A percentile compares a stretch with the other conserved stretches of the same genome.
phyloP scores from a whole-genome alignment of 1,140 invertebrate genomes.

The Cephus cinctus region DNA sequence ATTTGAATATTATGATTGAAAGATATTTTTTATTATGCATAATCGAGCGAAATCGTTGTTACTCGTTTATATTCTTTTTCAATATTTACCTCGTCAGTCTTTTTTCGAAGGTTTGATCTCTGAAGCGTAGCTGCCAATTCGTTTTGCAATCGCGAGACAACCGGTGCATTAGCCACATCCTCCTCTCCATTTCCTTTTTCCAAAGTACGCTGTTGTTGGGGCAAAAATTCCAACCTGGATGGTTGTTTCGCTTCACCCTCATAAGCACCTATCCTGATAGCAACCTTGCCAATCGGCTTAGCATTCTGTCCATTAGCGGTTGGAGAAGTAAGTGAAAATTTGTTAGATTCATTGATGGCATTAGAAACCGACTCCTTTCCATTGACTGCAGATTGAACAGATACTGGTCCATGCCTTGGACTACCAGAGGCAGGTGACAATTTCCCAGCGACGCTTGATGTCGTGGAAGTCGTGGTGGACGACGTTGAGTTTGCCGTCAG shows the following conservation, averaged over 20 bases:
- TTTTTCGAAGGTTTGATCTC: constrained; percentile 69
- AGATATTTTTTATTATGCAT: constrained; percentile 1
- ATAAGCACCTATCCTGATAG: constrained; percentile 49
- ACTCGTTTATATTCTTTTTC: no score
- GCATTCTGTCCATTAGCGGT: constrained; percentile 11
- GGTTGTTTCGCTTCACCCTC: constrained; percentile 61
- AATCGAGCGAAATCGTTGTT: neutral
- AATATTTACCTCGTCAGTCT: constrained; percentile 65
- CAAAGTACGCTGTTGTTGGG: constrained; percentile 35
- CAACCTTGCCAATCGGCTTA: constrained; percentile 37
- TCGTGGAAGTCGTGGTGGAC: constrained; percentile 20
- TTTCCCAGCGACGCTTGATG: no score
- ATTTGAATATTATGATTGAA: neutral
- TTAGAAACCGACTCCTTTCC: no score
- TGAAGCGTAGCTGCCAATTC: constrained; percentile 72
- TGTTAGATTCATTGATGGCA: no score
- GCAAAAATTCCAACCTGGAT: constrained; percentile 67
- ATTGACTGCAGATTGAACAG: no score
- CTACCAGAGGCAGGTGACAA: no score
- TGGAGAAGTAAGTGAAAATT: no score
- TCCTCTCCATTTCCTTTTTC: constrained; percentile 37
- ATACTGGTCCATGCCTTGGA: no score
- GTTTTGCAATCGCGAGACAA: constrained; percentile 67
- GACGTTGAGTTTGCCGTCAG: constrained; percentile 9
- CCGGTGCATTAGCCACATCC: constrained; percentile 42